phyloP scores from a whole-genome alignment of 2,888 invertebrate species.

The Muschampia plurimacula region DNA sequence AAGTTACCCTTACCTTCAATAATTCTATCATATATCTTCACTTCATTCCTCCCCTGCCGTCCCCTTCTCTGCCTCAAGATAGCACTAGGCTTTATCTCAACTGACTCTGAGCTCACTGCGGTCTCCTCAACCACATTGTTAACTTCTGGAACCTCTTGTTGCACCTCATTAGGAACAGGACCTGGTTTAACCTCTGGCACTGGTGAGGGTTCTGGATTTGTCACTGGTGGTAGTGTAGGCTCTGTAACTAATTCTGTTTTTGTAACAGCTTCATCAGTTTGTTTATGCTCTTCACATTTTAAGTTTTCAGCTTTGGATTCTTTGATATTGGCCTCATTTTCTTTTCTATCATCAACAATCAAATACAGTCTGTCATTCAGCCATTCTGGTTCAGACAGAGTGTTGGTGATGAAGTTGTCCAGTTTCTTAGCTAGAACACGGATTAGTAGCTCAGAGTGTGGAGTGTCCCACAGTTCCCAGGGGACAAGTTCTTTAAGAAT shows the following conservation, averaged over 20 bases:
- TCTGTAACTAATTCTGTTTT: constrained; percentile 51
- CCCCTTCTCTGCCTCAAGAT: constrained; percentile 71
- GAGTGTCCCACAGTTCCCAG: constrained; percentile 89
- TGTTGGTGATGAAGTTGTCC: constrained; percentile 75
- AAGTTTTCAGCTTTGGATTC: constrained; percentile 22
- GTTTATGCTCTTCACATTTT: constrained; percentile 46
- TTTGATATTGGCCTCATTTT: constrained; percentile 35
- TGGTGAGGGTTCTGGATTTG: constrained; percentile 5
- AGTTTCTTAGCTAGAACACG: constrained; percentile 87
- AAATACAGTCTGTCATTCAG: constrained; percentile 72
- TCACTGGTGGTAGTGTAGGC: constrained; percentile 3
- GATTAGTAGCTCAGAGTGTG: constrained; percentile 87
- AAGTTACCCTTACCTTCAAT: constrained; percentile 67
- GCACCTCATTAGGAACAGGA: background rate
- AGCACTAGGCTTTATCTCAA: constrained; percentile 77
- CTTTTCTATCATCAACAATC: constrained; percentile 56
- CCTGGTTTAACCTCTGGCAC: constrained; percentile 45
- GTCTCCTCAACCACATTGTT: constrained; percentile 40
- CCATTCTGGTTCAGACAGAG: constrained; percentile 82
- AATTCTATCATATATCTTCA: constrained; percentile 81
- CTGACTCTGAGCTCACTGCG: constrained; percentile 55
- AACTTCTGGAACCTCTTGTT: background rate
- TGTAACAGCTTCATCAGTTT: constrained; percentile 45
- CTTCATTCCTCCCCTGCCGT: constrained; percentile 75
- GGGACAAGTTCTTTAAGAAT: constrained; percentile 87